Evolutionary conservation across 1,140 invertebrate genomes (phyloP), one percentile per base, ranked within the genome.

Genomic region (Pseudoatta argentina): DNA sequence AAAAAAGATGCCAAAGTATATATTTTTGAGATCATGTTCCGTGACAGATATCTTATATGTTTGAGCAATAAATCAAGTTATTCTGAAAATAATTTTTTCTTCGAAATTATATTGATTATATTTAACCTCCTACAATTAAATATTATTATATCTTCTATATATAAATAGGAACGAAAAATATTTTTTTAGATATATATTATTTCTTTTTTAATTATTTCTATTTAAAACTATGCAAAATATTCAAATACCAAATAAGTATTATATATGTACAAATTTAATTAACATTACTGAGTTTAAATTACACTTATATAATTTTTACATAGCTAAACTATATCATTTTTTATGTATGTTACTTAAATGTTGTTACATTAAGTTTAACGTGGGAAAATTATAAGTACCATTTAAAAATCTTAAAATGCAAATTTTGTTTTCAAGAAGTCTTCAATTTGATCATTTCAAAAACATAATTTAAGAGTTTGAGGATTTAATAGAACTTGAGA

Each of bases 1-100:
- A 34, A 67, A 30, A 86, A 85, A 18, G n/a, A 86, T 85, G 59
- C 86, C 86, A 91, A 92, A 88, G 91, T 69, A 92, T 61, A 55
- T 76, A 81, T 78, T 76, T 85, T 59, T 67, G 1, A 82, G 59
- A 39, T 87, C 83, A 91, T 91, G 53, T 75, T 89, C 77, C 89
- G 86, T 89, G 77, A 89, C 87, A 76, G 63, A 82, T 85, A 3
- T 71, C 53, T 73, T 86, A 18, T 61, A 48, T 69, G 21, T 59
- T 72, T 73, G 39, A 39, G 48, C 12, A 87, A 88, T 18, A 27
- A 69, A 88, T 63, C 0, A 21, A 27, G n/a, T n/a, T 44, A 34
- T 2, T 64, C 0, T 8, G 27, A 64, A 66, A 30, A 51, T 57
- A 8, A 21, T 51, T 12, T 24, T 48, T 77, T 48, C 1, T 24